Percentiles rank a stretch among this genome's conserved stretches.
Conservation (phyloP, 2,888 invertebrate species). For the Fragum whitleyi region DNA sequence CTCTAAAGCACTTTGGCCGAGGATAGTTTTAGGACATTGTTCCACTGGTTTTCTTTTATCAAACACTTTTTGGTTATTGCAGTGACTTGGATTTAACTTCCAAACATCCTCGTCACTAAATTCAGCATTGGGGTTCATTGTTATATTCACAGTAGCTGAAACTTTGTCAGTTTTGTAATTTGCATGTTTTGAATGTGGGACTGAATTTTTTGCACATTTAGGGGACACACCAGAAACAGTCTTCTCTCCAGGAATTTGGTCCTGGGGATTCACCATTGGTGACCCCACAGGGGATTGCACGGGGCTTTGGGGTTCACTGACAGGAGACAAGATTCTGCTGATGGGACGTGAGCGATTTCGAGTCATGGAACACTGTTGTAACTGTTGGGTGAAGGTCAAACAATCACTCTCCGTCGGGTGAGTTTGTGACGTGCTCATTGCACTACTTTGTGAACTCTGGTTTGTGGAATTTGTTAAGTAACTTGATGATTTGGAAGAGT, state of each 20-base stretch:
- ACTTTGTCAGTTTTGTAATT: slow-evolving; percentile 75
- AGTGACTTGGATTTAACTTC: slow-evolving; percentile 79
- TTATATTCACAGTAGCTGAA: slow-evolving; percentile 79
- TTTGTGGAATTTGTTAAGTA: slow-evolving; percentile 89
- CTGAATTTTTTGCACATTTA: slow-evolving; percentile 43
- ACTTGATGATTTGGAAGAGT: slow-evolving; percentile 89
- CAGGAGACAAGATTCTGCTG: slow-evolving; percentile 87
- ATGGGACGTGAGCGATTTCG: slow-evolving; percentile 89
- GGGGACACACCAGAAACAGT: background rate
- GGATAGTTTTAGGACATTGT: slow-evolving; percentile 71
- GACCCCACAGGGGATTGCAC: slow-evolving; percentile 94
- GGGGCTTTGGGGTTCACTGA: slow-evolving; percentile 90
- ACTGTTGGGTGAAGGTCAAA: slow-evolving; percentile 95
- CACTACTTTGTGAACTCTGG: slow-evolving; percentile 77
- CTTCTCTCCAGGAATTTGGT: slow-evolving; percentile 27
- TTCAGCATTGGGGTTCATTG: slow-evolving; percentile 81
- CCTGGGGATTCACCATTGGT: slow-evolving; percentile 85
- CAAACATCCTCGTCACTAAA: slow-evolving; percentile 82
- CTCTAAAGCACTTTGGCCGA: slow-evolving; percentile 76
- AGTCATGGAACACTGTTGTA: slow-evolving; percentile 91
- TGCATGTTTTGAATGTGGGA: slow-evolving; percentile 70
- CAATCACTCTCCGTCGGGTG: slow-evolving; percentile 72
- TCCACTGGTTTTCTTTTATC: slow-evolving; percentile 68
- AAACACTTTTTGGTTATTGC: slow-evolving; percentile 68
- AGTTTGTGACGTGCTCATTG: slow-evolving; percentile 54